Percentiles rank a stretch among this genome's conserved stretches.
These are phyloP conservation scores for Catocala sponsa DNA, from an alignment of 2,888 invertebrate genomes.

Conservation along the genomic window DNA sequence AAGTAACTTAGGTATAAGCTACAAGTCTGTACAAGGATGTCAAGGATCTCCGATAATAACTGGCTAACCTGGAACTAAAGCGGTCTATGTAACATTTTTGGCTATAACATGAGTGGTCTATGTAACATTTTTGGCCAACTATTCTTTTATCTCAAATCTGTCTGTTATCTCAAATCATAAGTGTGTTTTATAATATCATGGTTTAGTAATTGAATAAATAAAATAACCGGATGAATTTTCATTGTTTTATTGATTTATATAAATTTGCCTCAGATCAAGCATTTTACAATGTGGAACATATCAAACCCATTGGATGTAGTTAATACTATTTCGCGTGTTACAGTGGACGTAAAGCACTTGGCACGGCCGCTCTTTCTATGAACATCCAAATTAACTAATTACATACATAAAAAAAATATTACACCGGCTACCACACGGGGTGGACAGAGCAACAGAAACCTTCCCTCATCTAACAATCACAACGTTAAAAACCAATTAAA, in stretches of 20 bases:
- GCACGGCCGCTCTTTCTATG: not conserved
- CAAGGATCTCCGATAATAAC: no score
- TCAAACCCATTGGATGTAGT: conserved; percentile 31
- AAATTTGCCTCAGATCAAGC: conserved; percentile 60
- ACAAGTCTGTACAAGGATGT: no score
- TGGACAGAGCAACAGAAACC: not conserved
- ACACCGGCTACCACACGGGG: not conserved
- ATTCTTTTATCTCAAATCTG: no score
- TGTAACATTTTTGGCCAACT: no score
- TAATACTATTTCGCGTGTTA: conserved; percentile 44
- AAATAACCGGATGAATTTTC: conserved; percentile 26
- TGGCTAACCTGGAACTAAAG: no score
- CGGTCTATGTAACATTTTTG: no score
- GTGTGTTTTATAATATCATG: no score
- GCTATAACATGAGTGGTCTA: no score
- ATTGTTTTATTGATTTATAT: conserved; percentile 56
- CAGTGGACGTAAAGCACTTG: conserved; percentile 23
- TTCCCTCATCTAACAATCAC: not conserved
- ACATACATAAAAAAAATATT: conserved; percentile 6
- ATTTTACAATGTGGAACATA: conserved; percentile 40
- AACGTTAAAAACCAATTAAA: conserved; percentile 17
- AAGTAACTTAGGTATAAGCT: no score
- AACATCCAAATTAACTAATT: not conserved
- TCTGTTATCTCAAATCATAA: no score
- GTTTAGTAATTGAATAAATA: conserved; percentile 3